Evolutionary conservation across 2,888 invertebrate species (phyloP), one percentile per base, ranked within the genome.

Genomic region (Caenorhabditis sulstoni): DNA sequence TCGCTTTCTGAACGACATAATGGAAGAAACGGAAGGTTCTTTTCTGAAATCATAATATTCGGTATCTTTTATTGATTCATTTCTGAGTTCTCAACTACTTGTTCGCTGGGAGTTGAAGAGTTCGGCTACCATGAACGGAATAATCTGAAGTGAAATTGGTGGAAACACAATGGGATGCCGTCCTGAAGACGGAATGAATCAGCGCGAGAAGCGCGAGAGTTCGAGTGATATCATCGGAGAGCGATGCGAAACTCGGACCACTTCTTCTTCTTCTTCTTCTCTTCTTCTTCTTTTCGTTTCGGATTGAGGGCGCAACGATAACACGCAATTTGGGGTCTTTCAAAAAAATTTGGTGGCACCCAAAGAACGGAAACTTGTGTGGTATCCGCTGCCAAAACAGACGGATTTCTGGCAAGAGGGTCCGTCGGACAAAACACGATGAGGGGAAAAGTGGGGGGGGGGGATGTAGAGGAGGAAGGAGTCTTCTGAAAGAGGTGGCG

Each of bases 321-420:
- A 68, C 76, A 76, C 76, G 68, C 76, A 76, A 76, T 76, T 76
- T 76, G 68, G 67, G 57, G 55, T 67, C 76, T 76, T 76, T 76
- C 67, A 67, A 53, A 68, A 53, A 62, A 39, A 39, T 62, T 62
- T 53, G 61, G 62, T 62, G 70, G 61, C 61, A 62, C 55, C 70
- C 22, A 62, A 62, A 70, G 70, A 70, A 70, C 70, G 70, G 70
- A 70, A 70, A 70, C 70, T 70, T 70, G 68, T 61, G 68, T 61
- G 61, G 70, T 55, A 61, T 59, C 59, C 59, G 59, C 37, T 35
- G 66, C 22, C 41, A 55, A 65, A 55, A 55, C 65, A 55, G 55
- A 47, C 65, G 18, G 55, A 55, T 57, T 53, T 66, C 23, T 45
- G 18, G 22, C 47, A 61, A 53, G 35, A 39, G 50, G 37, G 45